phyloP scores from a whole-genome alignment of 2,113 vertebrate species.

The Centropus unirufus region DNA sequence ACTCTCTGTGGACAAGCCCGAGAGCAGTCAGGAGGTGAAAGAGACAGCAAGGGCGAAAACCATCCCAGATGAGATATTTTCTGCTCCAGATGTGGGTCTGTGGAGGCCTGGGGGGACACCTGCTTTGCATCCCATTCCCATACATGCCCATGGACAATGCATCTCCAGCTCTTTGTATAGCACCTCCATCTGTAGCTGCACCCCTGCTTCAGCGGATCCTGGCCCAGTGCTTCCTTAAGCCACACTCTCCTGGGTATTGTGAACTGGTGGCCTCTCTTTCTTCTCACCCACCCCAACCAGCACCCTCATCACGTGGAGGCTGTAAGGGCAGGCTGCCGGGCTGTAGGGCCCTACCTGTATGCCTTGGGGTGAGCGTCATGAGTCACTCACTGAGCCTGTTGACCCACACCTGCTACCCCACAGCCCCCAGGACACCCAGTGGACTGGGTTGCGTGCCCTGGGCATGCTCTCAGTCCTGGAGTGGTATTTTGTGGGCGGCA shows the following conservation, averaged over 20 bases:
- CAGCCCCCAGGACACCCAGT: fast-evolving
- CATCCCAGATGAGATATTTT: neutral
- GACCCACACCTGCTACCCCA: neutral
- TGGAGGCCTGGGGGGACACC: neutral
- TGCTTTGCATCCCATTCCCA: neutral
- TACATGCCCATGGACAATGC: neutral
- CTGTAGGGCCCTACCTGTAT: neutral
- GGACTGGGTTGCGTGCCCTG: fast-evolving
- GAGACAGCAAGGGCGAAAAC: neutral
- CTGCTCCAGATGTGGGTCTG: neutral
- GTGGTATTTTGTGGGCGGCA: neutral
- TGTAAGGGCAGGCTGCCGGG: conserved; percentile 1
- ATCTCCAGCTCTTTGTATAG: neutral
- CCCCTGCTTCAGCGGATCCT: neutral
- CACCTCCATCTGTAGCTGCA: neutral
- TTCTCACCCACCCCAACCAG: neutral
- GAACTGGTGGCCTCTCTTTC: neutral
- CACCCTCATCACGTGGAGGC: neutral
- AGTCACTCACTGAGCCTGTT: neutral
- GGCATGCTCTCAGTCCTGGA: neutral
- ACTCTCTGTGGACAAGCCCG: fast-evolving
- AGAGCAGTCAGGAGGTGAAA: neutral
- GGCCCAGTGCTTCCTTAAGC: fast-evolving
- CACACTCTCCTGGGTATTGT: neutral
- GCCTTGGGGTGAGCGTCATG: neutral